Conservation (phyloP, 2,888 invertebrate species). For the Timandra comae region DNA sequence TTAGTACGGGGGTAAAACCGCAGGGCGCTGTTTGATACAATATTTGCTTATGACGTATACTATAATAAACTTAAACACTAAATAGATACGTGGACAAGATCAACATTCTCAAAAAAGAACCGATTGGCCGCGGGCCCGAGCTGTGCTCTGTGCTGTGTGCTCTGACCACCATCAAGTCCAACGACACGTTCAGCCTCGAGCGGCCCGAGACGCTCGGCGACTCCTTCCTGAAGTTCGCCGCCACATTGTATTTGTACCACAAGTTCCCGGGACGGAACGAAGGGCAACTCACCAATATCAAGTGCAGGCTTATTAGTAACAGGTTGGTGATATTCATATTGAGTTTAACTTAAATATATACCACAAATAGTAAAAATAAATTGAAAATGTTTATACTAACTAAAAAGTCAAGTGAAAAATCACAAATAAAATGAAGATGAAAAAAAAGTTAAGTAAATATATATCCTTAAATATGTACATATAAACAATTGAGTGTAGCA, state of each 20-base stretch:
- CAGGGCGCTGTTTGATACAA: too few relatives aligned
- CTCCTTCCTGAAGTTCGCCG: slow-evolving; percentile 88
- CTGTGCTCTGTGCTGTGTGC: slow-evolving; percentile 74
- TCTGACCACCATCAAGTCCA: slow-evolving; percentile 82
- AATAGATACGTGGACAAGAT: slow-evolving; percentile 52
- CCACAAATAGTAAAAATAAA: too few relatives aligned
- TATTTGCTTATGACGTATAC: too few relatives aligned
- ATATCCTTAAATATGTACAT: too few relatives aligned
- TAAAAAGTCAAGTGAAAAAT: too few relatives aligned
- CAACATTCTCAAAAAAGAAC: slow-evolving; percentile 28
- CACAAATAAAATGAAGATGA: too few relatives aligned
- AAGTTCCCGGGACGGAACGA: slow-evolving; percentile 83
- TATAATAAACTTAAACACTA: too few relatives aligned
- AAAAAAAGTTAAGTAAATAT: too few relatives aligned
- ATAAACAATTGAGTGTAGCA: too few relatives aligned
- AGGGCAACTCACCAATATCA: slow-evolving; percentile 85
- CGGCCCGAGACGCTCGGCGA: slow-evolving; percentile 93
- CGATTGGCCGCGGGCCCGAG: slow-evolving; percentile 57
- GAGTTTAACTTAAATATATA: too few relatives aligned
- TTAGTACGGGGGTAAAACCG: too few relatives aligned
- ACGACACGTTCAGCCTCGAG: slow-evolving; percentile 88
- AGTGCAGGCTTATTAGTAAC: slow-evolving; percentile 86
- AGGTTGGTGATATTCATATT: slow-evolving; percentile 77
- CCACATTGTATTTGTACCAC: slow-evolving; percentile 83
- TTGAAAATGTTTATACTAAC: too few relatives aligned